These are phyloP conservation scores for Uropetala carovei DNA, from an alignment of 2,888 invertebrate genomes.

Conservation along the genomic window DNA sequence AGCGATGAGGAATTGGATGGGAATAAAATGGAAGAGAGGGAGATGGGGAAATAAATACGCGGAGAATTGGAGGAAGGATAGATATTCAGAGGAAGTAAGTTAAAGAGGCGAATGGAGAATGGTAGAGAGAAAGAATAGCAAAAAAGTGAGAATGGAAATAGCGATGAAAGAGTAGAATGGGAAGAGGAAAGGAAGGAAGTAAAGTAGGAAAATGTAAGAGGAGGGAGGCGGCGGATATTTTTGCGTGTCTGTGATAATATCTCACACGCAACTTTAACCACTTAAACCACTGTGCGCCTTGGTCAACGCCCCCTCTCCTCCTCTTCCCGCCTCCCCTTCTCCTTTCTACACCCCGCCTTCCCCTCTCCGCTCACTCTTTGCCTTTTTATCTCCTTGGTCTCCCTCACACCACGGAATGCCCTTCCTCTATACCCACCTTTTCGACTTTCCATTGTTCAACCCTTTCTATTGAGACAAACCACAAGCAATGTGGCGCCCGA, in stretches of 20 bases:
- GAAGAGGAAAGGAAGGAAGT: neutral
- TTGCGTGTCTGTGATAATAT: conserved; percentile 49
- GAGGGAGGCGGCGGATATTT: conserved; percentile 32
- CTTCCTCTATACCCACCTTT: conserved; percentile 5
- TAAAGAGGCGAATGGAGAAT: neutral
- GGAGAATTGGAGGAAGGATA: neutral
- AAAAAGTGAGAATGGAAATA: neutral
- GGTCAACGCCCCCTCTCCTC: neutral
- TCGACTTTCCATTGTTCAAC: conserved; percentile 22
- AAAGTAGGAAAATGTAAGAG: neutral
- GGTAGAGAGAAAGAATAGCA: neutral
- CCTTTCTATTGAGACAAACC: conserved; percentile 17
- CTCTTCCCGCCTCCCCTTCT: neutral
- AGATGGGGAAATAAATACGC: neutral
- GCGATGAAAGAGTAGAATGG: neutral
- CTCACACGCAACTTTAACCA: conserved; percentile 53
- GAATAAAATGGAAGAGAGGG: neutral
- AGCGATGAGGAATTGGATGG: neutral
- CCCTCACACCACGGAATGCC: neutral
- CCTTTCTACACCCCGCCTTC: neutral
- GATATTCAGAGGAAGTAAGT: too few species aligned
- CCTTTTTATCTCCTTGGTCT: conserved; percentile 27
- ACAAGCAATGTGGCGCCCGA: neutral
- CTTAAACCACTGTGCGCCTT: conserved; percentile 25
- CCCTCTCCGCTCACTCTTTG: neutral